A percentile compares a stretch with the other conserved stretches of the same genome.
Evolutionary conservation across 2,888 invertebrate species (phyloP).

Genomic region (Heteromurus nitidus): DNA sequence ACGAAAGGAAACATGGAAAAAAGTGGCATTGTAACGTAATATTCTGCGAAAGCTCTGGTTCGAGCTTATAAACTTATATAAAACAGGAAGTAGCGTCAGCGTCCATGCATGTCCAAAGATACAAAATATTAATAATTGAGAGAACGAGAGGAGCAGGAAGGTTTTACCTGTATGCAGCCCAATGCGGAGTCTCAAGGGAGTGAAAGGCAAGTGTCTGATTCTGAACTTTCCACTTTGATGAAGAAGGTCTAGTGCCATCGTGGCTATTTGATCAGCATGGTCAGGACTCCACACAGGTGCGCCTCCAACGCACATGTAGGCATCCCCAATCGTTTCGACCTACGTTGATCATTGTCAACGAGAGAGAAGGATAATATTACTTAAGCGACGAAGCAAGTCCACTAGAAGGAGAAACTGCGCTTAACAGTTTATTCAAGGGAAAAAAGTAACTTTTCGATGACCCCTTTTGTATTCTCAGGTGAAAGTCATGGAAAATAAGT

Average conservation of each 20-base stretch:
- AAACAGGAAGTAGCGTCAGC: too few species aligned
- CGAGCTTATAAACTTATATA: too few species aligned
- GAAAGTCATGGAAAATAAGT: background rate
- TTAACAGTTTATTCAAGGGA: too few species aligned
- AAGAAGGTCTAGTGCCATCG: slow-evolving; percentile 93
- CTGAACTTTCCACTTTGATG: slow-evolving; percentile 94
- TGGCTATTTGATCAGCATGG: slow-evolving; percentile 92
- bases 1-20: background rate
- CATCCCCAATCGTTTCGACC: slow-evolving; percentile 97
- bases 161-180: slow-evolving; percentile 89
- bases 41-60: too few species aligned
- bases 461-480: too few species aligned
- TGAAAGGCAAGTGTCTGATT: slow-evolving; percentile 89
- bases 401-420: too few species aligned
- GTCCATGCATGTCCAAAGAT: too few species aligned
- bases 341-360: slow-evolving; percentile 73
- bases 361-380: background rate
- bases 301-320: slow-evolving; percentile 87
- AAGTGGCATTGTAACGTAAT: background rate
- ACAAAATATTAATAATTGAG: slow-evolving; percentile 6
- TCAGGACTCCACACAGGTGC: slow-evolving; percentile 87
- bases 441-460: background rate
- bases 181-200: slow-evolving; percentile 89
- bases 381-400: too few species aligned
- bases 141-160: too few species aligned